Evolutionary conservation across 2,888 invertebrate species (phyloP).

Genomic region (Belgica antarctica): DNA sequence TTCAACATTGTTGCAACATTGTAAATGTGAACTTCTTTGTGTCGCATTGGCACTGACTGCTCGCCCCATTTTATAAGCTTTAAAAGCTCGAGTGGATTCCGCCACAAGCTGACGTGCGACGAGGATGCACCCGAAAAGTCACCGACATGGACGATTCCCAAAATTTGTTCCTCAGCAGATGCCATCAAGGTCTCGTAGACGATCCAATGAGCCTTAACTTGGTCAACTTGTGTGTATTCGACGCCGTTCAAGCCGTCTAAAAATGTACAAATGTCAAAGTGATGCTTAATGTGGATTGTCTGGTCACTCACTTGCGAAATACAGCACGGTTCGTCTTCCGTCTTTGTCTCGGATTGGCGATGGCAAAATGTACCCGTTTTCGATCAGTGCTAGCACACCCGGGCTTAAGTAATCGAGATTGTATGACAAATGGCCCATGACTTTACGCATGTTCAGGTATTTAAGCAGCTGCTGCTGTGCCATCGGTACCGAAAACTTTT

Average conservation of each 20-base stretch:
- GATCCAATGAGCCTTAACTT: conserved; percentile 67
- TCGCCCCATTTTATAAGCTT: conserved; percentile 73
- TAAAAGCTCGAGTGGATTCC: conserved; percentile 67
- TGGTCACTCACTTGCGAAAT: conserved; percentile 48
- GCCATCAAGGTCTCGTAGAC: conserved; percentile 74
- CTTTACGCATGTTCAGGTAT: conserved; percentile 70
- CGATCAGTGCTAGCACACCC: conserved; percentile 63
- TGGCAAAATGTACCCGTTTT: conserved; percentile 70
- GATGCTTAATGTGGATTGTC: neutral
- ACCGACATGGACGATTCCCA: conserved; percentile 72
- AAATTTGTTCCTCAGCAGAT: conserved; percentile 72
- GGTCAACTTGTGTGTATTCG: conserved; percentile 65
- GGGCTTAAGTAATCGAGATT: conserved; percentile 66
- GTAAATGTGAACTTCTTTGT: conserved; percentile 71
- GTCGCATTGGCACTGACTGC: conserved; percentile 77
- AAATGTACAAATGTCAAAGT: neutral
- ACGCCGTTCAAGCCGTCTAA: conserved; percentile 67
- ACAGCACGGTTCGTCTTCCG: conserved; percentile 71
- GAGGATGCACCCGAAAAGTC: conserved; percentile 64
- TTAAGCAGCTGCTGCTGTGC: conserved; percentile 75
- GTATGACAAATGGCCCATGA: conserved; percentile 64
- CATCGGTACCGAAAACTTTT: conserved; percentile 76
- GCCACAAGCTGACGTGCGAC: conserved; percentile 67
- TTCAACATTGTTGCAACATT: conserved; percentile 71
- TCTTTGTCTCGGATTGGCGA: conserved; percentile 70